Conservation (phyloP, 2,113 vertebrate genomes). For the Morone chrysops region DNA sequence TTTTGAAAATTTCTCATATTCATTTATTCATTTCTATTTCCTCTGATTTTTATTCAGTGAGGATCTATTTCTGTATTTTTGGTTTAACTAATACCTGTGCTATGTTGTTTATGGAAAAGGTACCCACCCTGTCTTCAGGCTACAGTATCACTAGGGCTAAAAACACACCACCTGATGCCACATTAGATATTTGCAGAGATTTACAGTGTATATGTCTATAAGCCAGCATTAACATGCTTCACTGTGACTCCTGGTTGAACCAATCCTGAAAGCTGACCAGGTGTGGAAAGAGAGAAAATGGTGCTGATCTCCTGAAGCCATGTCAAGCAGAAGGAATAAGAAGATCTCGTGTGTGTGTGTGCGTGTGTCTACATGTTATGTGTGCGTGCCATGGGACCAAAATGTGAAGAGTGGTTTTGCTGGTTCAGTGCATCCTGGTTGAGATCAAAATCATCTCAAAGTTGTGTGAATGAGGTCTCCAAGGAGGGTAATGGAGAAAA, state of each 20-base stretch:
- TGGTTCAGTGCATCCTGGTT: constrained; percentile 73
- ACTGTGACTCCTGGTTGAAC: constrained; percentile 55
- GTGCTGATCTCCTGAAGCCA: constrained; percentile 48
- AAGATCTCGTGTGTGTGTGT: constrained; percentile 19
- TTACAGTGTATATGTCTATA: background rate
- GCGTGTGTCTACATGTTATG: constrained; percentile 7
- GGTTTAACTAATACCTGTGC: background rate
- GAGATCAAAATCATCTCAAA: constrained; percentile 75
- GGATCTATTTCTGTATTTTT: background rate
- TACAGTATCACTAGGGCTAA: background rate
- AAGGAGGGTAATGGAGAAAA: constrained; percentile 67
- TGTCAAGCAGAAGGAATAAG: constrained; percentile 54
- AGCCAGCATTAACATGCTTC: constrained; percentile 36
- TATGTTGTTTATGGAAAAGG: constrained; percentile 1
- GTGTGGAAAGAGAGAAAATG: constrained; percentile 56
- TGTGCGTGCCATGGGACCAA: constrained; percentile 45
- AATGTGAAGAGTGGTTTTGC: constrained; percentile 70
- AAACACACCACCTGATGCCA: constrained; percentile 1
- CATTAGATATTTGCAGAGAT: background rate
- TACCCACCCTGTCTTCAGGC: background rate
- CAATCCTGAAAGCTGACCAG: constrained; percentile 58
- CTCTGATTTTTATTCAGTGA: background rate
- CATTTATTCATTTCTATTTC: constrained; percentile 11
- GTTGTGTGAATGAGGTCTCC: constrained; percentile 75
- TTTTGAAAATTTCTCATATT: constrained; percentile 36